phyloP scores from a whole-genome alignment of 1,140 invertebrate genomes.

The Pseudomyrmex sp. region DNA sequence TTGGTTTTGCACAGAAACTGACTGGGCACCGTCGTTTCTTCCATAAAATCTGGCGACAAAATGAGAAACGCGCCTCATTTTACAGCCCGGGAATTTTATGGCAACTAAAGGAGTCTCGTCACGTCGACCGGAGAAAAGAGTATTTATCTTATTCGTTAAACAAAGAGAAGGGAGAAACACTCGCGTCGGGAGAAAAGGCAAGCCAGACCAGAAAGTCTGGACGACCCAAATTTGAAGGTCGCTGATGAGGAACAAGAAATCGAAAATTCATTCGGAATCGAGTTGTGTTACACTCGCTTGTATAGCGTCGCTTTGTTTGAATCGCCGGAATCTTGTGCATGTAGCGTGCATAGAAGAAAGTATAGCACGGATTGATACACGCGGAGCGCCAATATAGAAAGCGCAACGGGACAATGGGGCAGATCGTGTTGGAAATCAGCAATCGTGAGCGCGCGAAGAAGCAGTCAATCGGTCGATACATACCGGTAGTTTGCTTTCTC shows the following conservation, averaged over 20 bases:
- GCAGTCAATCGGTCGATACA: slow-evolving; percentile 38
- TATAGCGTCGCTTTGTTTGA: not conserved
- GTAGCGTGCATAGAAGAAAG: not conserved
- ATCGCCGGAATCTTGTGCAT: not conserved
- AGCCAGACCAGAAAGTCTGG: not conserved
- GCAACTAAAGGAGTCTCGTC: slow-evolving; percentile 38
- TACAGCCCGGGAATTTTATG: slow-evolving; percentile 69
- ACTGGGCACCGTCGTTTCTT: slow-evolving; percentile 34
- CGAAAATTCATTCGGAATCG: not conserved
- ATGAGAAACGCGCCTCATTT: slow-evolving; percentile 72
- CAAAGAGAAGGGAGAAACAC: not conserved
- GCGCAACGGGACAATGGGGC: slow-evolving; percentile 5
- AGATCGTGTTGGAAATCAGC: slow-evolving; percentile 26
- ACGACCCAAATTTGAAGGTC: not conserved
- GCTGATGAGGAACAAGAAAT: not conserved
- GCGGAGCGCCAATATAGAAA: slow-evolving; percentile 41
- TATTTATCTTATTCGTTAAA: slow-evolving; percentile 72
- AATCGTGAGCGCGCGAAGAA: not conserved
- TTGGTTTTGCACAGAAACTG: not conserved
- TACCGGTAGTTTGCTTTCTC: slow-evolving; percentile 38
- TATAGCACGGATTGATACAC: slow-evolving; percentile 8
- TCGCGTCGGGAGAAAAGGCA: slow-evolving; percentile 25
- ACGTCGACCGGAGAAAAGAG: slow-evolving; percentile 57
- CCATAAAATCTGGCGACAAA: slow-evolving; percentile 74
- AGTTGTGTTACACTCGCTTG: not conserved